A percentile compares a stretch with the other conserved stretches of the same genome.
Conservation (phyloP, 2,888 invertebrate genomes). For the Drosophila incognita region DNA sequence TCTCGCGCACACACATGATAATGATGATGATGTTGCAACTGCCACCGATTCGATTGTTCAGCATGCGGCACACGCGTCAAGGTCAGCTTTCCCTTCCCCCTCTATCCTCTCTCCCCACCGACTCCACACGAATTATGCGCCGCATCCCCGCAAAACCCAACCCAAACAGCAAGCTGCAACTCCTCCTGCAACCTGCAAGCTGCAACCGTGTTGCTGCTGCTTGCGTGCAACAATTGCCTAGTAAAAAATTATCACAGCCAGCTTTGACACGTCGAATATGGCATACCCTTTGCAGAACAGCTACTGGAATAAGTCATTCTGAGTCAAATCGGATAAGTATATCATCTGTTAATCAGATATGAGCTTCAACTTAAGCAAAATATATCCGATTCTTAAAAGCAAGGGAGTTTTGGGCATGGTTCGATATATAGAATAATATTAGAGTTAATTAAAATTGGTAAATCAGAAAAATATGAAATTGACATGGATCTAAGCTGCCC, state of each 20-base stretch:
- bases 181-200: constrained; percentile 15
- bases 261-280: neutral
- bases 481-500: neutral
- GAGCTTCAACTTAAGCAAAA: neutral
- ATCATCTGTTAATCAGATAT: rapidly evolving
- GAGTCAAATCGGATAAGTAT: neutral
- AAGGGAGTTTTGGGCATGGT: too few relatives aligned
- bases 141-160: constrained; percentile 6
- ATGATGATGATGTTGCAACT: constrained; percentile 63
- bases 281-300: neutral
- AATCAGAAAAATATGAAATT: neutral
- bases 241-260: constrained; percentile 9
- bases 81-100: constrained; percentile 40
- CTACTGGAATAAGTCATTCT: neutral
- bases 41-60: constrained; percentile 70
- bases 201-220: constrained; percentile 42
- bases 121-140: constrained; percentile 39
- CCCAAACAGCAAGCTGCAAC: constrained; percentile 2
- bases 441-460: too few relatives aligned
- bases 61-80: constrained; percentile 76
- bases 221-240: constrained; percentile 66
- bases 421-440: too few relatives aligned
- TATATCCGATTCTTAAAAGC: neutral
- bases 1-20: constrained; percentile 13
- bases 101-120: neutral